Evolutionary conservation across 2,888 invertebrate species (phyloP).

Genomic region (Eilema depressum): DNA sequence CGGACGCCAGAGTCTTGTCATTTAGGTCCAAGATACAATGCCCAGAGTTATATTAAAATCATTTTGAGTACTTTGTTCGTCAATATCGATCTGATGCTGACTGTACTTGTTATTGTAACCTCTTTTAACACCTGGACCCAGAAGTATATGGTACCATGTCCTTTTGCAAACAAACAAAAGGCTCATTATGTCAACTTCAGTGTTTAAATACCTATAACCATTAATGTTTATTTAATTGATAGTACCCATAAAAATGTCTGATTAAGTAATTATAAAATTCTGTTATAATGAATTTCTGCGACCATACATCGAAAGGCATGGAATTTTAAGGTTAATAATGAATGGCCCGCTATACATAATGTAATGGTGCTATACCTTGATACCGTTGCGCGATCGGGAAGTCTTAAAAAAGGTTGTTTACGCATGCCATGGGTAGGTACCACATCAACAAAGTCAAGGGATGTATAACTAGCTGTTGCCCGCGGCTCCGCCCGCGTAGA

Average conservation of each 20-base stretch:
- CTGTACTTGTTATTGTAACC: too few species aligned
- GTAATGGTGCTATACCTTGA: constrained; percentile 39
- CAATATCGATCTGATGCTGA: too few species aligned
- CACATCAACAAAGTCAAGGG: too few species aligned
- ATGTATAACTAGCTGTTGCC: too few species aligned
- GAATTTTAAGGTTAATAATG: constrained; percentile 49
- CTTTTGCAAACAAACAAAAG: background rate
- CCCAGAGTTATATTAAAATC: too few species aligned
- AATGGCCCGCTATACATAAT: constrained; percentile 29
- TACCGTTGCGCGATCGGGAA: constrained; percentile 40
- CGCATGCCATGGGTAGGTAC: background rate
- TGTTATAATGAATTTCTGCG: constrained; percentile 39
- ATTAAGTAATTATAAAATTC: constrained; percentile 58
- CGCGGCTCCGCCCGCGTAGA: too few species aligned
- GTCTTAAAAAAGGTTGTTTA: constrained; percentile 31
- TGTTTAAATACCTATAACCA: constrained; percentile 14
- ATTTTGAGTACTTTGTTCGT: too few species aligned
- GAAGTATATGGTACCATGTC: background rate
- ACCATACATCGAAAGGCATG: constrained; percentile 46
- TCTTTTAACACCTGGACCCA: too few species aligned
- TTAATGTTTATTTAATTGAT: constrained; percentile 33
- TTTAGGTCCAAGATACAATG: too few species aligned
- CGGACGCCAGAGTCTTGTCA: too few species aligned
- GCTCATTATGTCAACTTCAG: background rate
- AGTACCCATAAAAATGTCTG: constrained; percentile 47